Base-by-base conservation (phyloP, 64 coral and sea anemone species). In the Acropora yongei region DNA sequence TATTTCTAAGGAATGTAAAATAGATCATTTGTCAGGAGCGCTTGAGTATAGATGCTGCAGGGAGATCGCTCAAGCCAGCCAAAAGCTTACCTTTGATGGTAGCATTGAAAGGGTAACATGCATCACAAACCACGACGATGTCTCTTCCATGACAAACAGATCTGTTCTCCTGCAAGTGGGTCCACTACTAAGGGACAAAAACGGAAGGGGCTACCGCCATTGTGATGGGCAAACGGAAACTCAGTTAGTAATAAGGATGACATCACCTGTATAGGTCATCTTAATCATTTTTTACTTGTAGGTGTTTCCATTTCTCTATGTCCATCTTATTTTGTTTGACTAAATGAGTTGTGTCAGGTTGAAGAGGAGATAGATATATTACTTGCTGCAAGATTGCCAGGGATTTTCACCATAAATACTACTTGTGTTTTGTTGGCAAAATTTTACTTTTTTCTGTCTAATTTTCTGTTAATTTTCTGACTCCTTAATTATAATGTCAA, bases 41-140 rank as follows among this genome's bases (percentile, higher is more conserved):
- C 42, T 92, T 13, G 68, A 75, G 39, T 85, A 40, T 84, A 14
- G 47, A 84, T 92, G 90, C 53, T 92, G 90, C 40, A n/a, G 19
- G 55, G 67, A 91, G 82, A 53, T 69, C 47, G 65, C 7, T 13
- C 41, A 91, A 19, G 88, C 79, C n/a, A 41, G 19, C 43, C 76
- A 80, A 12, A 91, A 91, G 73, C 47, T 91, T 41, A 84, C 44
- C 17, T 63, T 63, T 63, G 58, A 63, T 63, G 58, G 58, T 63
- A 63, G 58, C 58, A 63, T 63, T 6, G 77, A 90, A 80, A 75
- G 65, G 63, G 46, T 90, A 65, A 18, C 5, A 2, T 90, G 88
- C 48, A 79, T 90, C 40, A 90, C 88, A 19, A 79, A 58, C 42
- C 58, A 63, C 58, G 58, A 63, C 58, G 12, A 63, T 63, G 10